Percentiles rank a stretch among this genome's conserved stretches.
These are phyloP conservation scores for Gobius niger DNA, from an alignment of 2,113 vertebrate genomes.

Conservation along the genomic window DNA sequence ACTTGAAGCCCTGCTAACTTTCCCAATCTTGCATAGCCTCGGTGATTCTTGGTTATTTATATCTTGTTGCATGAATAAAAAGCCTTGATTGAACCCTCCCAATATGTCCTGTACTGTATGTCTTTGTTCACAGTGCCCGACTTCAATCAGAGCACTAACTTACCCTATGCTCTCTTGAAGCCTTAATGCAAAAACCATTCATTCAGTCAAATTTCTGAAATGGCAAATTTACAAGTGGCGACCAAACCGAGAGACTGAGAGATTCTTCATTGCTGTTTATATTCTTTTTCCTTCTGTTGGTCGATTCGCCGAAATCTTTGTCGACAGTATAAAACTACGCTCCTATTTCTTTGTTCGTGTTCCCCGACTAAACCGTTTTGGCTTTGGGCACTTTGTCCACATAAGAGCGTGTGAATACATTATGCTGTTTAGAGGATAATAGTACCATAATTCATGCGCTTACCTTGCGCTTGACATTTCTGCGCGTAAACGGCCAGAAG, in stretches of 20 bases:
- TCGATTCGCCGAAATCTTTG: background rate
- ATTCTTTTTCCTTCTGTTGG: too few relatives aligned
- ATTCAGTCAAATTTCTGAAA: too few relatives aligned
- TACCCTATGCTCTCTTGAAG: too few relatives aligned
- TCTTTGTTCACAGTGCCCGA: conserved; percentile 44
- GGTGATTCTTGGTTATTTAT: too few relatives aligned
- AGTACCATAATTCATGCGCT: conserved; percentile 51
- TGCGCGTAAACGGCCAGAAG: background rate
- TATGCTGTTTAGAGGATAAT: conserved; percentile 50
- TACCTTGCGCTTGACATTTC: conserved; percentile 38
- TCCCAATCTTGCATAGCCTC: too few relatives aligned
- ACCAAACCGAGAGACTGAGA: too few relatives aligned
- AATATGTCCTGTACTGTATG: background rate
- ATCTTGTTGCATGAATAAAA: too few relatives aligned
- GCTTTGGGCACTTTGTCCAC: conserved; percentile 37
- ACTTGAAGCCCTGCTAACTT: too few relatives aligned
- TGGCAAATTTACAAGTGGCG: too few relatives aligned
- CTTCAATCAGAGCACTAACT: background rate
- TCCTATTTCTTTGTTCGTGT: background rate
- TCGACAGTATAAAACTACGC: background rate
- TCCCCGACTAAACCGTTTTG: conserved; percentile 17
- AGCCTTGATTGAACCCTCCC: background rate
- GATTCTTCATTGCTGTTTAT: too few relatives aligned
- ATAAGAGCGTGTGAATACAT: conserved; percentile 42
- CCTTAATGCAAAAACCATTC: too few relatives aligned